Base-by-base conservation (phyloP, 2,888 invertebrate genomes). In the Phyllotreta striolata region DNA sequence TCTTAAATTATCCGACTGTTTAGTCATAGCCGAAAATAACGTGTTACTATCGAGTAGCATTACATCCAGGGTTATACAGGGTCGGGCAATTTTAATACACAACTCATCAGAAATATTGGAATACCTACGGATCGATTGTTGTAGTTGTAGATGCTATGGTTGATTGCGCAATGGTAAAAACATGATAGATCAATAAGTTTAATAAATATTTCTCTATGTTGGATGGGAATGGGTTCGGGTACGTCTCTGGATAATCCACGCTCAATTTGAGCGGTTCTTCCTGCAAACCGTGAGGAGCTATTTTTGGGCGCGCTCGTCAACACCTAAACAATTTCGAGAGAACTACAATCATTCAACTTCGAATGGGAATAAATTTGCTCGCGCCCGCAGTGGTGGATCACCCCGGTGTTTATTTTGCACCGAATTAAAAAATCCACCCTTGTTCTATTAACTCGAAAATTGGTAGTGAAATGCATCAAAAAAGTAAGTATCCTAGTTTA, bases 281-380 rank as follows among this genome's bases (percentile, higher is more conserved):
- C 39, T 58, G 43, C 39, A 55, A 67, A 66, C 67, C 56, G 63
- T 63, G 64, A 62, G 9, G 38, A 52, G 66, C 69, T 71, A 70
- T 69, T 71, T 67, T 63, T 57, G 67, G 69, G 69, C 66, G 68
- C 66, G 63, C 68, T 63, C 62, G 70, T 70, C 68, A 66, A 58
- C 70, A 70, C 67, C 70, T 66, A 68, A 71, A 72, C 68, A 68
- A 70, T 70, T 70, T 65, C 58, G 60, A 67, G 64, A 63, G 67
- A 70, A 61, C 52, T 59, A 65, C 68, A 65, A 70, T 70, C 67
- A 69, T 62, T 70, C 68, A 65, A 62, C 55, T 63, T 69, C 63
- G 66, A 70, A 64, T 57, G 57, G 59, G 59, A 64, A 69, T 71
- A 69, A 69, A 69, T 71, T 69, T 56, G 55, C 49, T 56, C 62